A percentile compares a stretch with the other conserved stretches of the same genome.
These are phyloP conservation scores for Villa cingulata DNA, from an alignment of 2,888 invertebrate species.

Conservation along the genomic window DNA sequence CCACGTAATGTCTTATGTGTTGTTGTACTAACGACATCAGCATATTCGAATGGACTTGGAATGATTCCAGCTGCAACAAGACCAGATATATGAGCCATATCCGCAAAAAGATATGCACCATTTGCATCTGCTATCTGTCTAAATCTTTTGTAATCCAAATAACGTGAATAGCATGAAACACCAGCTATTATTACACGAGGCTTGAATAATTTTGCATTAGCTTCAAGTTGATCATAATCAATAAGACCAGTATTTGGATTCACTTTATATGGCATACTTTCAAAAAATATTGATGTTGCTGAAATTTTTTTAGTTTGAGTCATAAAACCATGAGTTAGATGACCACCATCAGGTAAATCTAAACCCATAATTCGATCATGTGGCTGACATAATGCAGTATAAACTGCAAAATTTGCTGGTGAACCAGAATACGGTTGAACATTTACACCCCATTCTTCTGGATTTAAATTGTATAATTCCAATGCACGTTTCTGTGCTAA, in stretches of 20 bases:
- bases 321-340: conserved; percentile 86
- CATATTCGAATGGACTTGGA: conserved; percentile 79
- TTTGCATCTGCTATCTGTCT: conserved; percentile 68
- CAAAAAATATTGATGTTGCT: conserved; percentile 94
- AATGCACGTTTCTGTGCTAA: conserved; percentile 79
- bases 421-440: conserved; percentile 93
- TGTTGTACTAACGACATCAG: conserved; percentile 87
- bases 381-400: conserved; percentile 77
- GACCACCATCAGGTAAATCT: conserved; percentile 94
- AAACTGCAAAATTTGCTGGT: conserved; percentile 94
- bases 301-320: conserved; percentile 84
- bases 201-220: conserved; percentile 72
- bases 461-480: conserved; percentile 64
- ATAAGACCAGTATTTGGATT: conserved; percentile 72
- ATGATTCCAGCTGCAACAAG: conserved; percentile 79
- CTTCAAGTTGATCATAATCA: conserved; percentile 78
- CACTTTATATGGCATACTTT: conserved; percentile 95
- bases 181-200: conserved; percentile 91
- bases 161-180: conserved; percentile 83
- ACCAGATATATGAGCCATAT: conserved; percentile 94
- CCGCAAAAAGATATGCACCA: conserved; percentile 78
- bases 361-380: conserved; percentile 95
- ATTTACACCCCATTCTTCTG: conserved; percentile 91
- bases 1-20: conserved; percentile 90
- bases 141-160: conserved; percentile 83